Evolutionary conservation across 2,113 vertebrate species (phyloP).

Genomic region (Craseonycteris thonglongyai): DNA sequence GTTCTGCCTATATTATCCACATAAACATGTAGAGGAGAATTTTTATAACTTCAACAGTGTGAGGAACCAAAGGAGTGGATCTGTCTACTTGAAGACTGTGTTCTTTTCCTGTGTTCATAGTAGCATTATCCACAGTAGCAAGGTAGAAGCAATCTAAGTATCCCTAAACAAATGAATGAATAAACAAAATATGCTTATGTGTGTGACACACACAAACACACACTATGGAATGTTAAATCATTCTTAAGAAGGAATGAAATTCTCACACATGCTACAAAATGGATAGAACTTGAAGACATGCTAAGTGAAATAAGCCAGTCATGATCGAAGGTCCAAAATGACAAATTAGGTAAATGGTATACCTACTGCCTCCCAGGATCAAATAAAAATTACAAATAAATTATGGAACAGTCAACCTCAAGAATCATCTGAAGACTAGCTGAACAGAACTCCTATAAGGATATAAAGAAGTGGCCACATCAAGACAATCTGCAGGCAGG

Average conservation of each 20-base stretch:
- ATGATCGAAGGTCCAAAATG: too few species aligned
- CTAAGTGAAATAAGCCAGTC: not conserved
- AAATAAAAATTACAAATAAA: too few species aligned
- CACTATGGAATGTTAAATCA: not conserved
- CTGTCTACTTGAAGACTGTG: not conserved
- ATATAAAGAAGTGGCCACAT: too few species aligned
- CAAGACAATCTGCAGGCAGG: too few species aligned
- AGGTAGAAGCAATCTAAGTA: not conserved
- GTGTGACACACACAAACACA: too few species aligned
- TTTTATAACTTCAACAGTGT: not conserved
- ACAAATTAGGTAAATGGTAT: too few species aligned
- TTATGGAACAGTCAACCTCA: too few species aligned
- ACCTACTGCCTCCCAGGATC: too few species aligned
- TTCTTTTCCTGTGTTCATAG: not conserved
- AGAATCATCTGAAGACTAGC: too few species aligned
- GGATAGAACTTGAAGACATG: not conserved
- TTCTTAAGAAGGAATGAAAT: not conserved
- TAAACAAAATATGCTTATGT: not conserved
- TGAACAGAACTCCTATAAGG: too few species aligned
- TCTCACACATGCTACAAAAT: not conserved
- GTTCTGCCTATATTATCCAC: not conserved
- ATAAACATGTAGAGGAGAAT: not conserved
- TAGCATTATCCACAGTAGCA: not conserved
- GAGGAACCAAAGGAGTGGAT: not conserved
- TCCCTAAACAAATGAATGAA: not conserved